Conservation (phyloP, 2,888 invertebrate species). For the Tetranychus truncatus region DNA sequence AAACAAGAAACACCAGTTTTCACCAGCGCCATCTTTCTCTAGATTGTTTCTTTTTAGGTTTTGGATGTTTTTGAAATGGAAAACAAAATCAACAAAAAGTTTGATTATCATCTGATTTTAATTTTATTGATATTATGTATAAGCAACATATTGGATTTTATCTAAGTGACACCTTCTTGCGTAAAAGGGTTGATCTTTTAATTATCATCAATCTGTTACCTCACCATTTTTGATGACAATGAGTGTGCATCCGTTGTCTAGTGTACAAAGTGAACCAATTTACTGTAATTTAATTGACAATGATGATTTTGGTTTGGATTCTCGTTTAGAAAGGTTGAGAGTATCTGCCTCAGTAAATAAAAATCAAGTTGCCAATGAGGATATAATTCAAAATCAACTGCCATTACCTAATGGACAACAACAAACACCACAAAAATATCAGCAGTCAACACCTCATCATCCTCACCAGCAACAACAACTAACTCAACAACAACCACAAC, state of each 20-base stretch:
- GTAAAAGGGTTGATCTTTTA: no score
- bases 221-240: no score
- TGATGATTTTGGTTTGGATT: constrained; percentile 4
- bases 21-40: not conserved
- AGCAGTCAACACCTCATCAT: not conserved
- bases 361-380: not conserved
- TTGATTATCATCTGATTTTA: no score
- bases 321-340: not conserved
- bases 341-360: not conserved
- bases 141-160: no score
- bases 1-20: not conserved
- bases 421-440: not conserved
- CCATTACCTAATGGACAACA: not conserved
- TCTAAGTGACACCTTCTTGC: no score
- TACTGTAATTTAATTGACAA: constrained; percentile 8
- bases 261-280: not conserved
- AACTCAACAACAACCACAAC: constrained; percentile 8
- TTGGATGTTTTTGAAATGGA: not conserved
- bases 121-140: no score
- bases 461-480: not conserved
- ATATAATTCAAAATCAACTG: not conserved
- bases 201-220: no score
- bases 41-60: not conserved
- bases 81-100: no score
- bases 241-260: no score